Conservation (phyloP, 1,140 invertebrate species). For the Leptinotarsa texana region DNA sequence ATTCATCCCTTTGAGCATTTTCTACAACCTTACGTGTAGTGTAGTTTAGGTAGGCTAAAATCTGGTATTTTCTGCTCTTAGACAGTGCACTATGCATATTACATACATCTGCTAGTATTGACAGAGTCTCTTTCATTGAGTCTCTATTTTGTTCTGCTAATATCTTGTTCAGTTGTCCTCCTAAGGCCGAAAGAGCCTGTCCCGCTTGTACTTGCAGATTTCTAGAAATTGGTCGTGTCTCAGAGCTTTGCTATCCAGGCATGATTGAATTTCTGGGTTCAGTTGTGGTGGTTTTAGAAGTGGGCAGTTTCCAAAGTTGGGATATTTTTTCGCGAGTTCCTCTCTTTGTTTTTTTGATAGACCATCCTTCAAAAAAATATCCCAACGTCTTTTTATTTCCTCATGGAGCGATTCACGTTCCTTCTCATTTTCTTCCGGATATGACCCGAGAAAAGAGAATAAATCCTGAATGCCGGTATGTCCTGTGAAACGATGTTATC, state of each 20-base stretch:
- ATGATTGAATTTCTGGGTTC: constrained; percentile 3
- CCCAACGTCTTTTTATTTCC: too few relatives aligned
- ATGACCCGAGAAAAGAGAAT: too few relatives aligned
- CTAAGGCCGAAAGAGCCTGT: neutral
- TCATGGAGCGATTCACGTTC: too few relatives aligned
- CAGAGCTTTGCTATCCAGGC: neutral
- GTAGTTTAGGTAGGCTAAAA: neutral
- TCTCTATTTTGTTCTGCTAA: neutral
- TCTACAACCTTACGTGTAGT: neutral
- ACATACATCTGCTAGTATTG: neutral
- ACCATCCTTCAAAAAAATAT: too few relatives aligned
- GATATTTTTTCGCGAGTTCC: neutral
- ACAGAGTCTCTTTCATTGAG: neutral
- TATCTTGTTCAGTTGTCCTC: neutral
- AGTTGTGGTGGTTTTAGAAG: neutral
- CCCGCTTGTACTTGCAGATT: neutral
- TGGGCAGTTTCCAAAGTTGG: neutral
- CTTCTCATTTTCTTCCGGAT: too few relatives aligned
- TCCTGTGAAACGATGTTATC: too few relatives aligned
- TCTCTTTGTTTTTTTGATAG: too few relatives aligned
- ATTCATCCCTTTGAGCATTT: constrained; percentile 9
- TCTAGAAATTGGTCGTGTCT: neutral
- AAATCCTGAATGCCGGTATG: too few relatives aligned
- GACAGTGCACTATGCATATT: neutral
- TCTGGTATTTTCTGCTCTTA: neutral